Evolutionary conservation across 2,797 vertebrate genomes (phyloP), one percentile per base, ranked within the genome.

Genomic region (Rhadinocentrus ornatus): DNA sequence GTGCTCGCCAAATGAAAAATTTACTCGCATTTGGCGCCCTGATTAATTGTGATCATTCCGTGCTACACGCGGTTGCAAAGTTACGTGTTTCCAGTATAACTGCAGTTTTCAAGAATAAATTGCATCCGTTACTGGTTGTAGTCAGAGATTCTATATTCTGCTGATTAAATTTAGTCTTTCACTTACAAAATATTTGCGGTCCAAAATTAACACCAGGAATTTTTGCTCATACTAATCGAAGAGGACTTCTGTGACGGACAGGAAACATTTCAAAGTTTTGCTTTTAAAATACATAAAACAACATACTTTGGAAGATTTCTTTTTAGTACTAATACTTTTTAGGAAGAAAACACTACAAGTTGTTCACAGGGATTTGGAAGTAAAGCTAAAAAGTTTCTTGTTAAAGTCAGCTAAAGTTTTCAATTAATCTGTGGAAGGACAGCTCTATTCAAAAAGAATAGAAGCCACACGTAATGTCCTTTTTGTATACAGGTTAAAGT

Each of bases 271-370:
- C 26, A 34, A 60, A 48, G 37, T 15, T 69, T 31, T 72, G 67
- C 62, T 77, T 78, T 69, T 31, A 78, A 71, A 84, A 78, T 60
- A 73, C 70, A 72, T 74, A 61, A 70, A 71, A 76, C 24, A 74
- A 74, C 60, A 73, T 26, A 64, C 35, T 5, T 18, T 9, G 48
- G 13, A 48, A 34, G 32, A 62, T 50, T 61, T 77, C 13, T 71
- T 56, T 16, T n/a, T n/a, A n/a, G n/a, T n/a, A 56, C 29, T 1
- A 37, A 46, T 24, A 54, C 16, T 72, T 77, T 81, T 60, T 8
- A 66, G 35, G 50, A 48, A 65, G 6, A 18, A 62, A 60, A 32
- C 3, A 63, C n/a, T 44, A 15, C 6, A n/a, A 62, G 66, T 9
- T 52, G 24, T 56, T 56, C 16, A 54, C 20, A 72, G 15, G 4